Base-by-base conservation (phyloP, 2,888 invertebrate species). In the Volucella inflata region DNA sequence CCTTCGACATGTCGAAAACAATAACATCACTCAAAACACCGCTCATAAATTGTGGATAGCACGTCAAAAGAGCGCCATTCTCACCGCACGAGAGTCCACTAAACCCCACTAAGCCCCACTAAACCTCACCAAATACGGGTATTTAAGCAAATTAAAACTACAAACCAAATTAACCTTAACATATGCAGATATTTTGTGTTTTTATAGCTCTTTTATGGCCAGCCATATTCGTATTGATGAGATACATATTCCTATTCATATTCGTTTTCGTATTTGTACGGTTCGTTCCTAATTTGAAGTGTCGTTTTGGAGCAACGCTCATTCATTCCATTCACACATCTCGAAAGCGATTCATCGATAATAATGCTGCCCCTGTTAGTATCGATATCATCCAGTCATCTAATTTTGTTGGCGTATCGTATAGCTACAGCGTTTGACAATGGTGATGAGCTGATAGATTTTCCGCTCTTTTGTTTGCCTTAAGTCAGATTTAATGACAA, bases 391-490 rank as follows among this genome's bases (percentile, higher is more conserved):
- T 30, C 30, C 0, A 30, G 4, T 30, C 30, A 6, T 30, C 30
- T 30, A 6, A 6, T 30, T 6, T 30, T 30, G 30, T 30, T 30
- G 30, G 30, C 30, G 30, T 30, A 30, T 6, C 30, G 30, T 30
- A 30, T 30, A 30, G 46, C 11, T 21, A 21, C 57, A n/a, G 50
- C 14, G 30, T 17, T 44, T 55, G 16, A 30, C 42, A 38, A 78
- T 50, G 64, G 36, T 71, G 78, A 78, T 72, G 76, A 70, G 65
- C 65, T 84, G 74, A 81, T 76, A 74, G 85, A 71, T 81, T 81
- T 81, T 85, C 81, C 80, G 85, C 72, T 81, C 81, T 85, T 84
- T 80, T 80, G 85, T 81, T 68, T 68, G 72, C 57, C 77, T 85
- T 85, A 77, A 81, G 60, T 81, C 64, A 64, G 76, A 68, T 72